Evolutionary conservation across 2,888 invertebrate genomes (phyloP).

Genomic region (Baronia brevicornis): DNA sequence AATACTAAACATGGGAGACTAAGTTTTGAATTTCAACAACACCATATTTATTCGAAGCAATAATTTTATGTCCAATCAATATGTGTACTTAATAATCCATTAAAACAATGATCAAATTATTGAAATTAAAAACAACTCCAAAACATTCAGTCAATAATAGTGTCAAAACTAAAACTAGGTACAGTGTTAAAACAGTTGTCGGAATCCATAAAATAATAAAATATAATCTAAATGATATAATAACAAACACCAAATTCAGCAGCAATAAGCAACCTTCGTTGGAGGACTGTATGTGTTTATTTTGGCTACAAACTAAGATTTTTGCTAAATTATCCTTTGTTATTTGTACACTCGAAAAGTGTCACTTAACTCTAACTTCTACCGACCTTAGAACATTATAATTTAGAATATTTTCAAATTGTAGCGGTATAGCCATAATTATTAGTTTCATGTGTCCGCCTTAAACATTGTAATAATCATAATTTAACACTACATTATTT

Average conservation of each 20-base stretch:
- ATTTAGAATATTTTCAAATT: constrained; percentile 46
- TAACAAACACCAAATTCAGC: constrained; percentile 52
- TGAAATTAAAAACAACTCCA: constrained; percentile 24
- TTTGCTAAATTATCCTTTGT: constrained; percentile 61
- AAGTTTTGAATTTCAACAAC: no score
- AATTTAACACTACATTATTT: no score
- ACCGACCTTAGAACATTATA: constrained; percentile 51
- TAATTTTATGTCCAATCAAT: no score
- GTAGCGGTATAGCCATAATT: neutral
- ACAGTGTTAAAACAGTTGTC: constrained; percentile 52
- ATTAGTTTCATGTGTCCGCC: constrained; percentile 3
- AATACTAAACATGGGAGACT: constrained; percentile 36
- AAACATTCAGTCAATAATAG: constrained; percentile 40
- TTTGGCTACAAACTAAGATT: constrained; percentile 50
- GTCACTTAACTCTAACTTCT: constrained; percentile 57
- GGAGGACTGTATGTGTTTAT: constrained; percentile 33
- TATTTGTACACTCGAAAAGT: constrained; percentile 67
- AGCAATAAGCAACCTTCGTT: constrained; percentile 37
- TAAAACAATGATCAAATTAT: constrained; percentile 16
- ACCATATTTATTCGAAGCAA: constrained; percentile 31
- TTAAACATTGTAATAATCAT: constrained; percentile 1
- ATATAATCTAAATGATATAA: constrained; percentile 70
- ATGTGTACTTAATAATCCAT: constrained; percentile 18
- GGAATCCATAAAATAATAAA: constrained; percentile 60
- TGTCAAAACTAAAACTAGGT: constrained; percentile 49